Percentiles rank a stretch among this genome's conserved stretches.
Conservation (phyloP, 2,113 vertebrate genomes). For the Phodopus roborovskii region DNA sequence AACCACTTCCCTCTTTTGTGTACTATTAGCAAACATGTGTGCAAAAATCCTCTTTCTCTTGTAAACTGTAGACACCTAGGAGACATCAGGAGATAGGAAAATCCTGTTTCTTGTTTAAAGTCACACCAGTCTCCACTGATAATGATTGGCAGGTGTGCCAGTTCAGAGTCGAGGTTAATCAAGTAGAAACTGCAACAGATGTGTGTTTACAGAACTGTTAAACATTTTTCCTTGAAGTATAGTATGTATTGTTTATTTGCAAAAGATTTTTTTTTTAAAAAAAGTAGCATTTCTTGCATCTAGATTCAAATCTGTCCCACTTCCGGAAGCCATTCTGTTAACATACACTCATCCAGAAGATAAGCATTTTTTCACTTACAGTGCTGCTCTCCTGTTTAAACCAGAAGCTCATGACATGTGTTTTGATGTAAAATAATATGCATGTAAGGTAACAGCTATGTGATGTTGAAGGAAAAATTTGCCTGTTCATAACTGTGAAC, state of each 20-base stretch:
- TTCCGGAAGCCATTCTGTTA: neutral
- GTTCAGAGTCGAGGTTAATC: neutral
- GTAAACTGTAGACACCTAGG: neutral
- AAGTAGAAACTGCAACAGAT: neutral
- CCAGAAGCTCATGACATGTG: neutral
- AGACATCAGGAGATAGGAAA: neutral
- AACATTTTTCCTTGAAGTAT: neutral
- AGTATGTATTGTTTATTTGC: neutral
- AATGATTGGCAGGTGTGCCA: neutral
- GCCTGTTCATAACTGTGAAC: neutral
- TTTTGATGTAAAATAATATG: neutral
- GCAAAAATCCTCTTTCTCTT: neutral
- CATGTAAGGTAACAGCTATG: neutral
- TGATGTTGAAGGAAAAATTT: neutral
- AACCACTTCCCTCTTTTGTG: neutral
- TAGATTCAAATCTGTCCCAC: neutral
- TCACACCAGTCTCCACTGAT: neutral
- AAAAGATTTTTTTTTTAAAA: neutral
- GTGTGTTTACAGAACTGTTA: neutral
- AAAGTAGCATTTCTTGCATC: neutral
- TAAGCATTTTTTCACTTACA: conserved; percentile 14
- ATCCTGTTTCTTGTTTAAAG: neutral
- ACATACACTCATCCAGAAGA: neutral
- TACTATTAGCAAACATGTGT: neutral
- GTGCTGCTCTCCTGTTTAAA: neutral